These are phyloP conservation scores for Anguilla megastoma DNA, from an alignment of 2,797 vertebrate genomes.

Conservation along the genomic window DNA sequence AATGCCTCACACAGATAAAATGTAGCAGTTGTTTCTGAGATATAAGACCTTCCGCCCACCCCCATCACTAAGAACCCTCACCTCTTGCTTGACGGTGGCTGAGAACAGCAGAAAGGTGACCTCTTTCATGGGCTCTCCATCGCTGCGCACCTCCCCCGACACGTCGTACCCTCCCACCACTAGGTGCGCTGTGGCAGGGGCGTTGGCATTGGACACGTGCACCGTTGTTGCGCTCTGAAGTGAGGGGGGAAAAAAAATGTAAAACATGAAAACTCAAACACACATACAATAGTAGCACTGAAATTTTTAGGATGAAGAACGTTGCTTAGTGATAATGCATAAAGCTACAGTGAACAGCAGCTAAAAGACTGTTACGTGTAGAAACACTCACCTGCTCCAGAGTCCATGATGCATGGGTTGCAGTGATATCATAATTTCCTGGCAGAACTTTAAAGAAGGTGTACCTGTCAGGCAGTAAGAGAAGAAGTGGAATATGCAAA, in stretches of 20 bases:
- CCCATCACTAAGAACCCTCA: constrained; percentile 54
- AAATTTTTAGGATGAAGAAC: not conserved
- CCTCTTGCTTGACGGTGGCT: constrained; percentile 80
- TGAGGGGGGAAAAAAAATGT: constrained; percentile 36
- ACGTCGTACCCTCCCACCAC: constrained; percentile 93
- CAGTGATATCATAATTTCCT: constrained; percentile 89
- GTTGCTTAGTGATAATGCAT: not conserved
- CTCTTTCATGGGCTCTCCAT: constrained; percentile 97
- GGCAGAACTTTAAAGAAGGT: constrained; percentile 93
- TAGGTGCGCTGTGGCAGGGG: constrained; percentile 79
- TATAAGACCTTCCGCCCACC: not conserved
- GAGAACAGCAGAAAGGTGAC: constrained; percentile 97
- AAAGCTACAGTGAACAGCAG: not conserved
- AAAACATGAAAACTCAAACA: not conserved
- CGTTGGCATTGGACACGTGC: constrained; percentile 84
- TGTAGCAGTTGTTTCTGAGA: not conserved
- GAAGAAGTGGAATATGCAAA: not conserved
- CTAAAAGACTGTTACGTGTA: not conserved
- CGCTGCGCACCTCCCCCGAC: constrained; percentile 91
- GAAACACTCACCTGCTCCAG: constrained; percentile 82
- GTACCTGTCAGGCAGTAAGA: constrained; percentile 73
- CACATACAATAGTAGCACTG: not conserved
- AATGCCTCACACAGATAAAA: not conserved
- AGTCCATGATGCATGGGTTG: constrained; percentile 88
- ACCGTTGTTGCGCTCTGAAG: constrained; percentile 81